Conservation (phyloP, 23 tunicate genomes). For the Diplosoma virens region DNA sequence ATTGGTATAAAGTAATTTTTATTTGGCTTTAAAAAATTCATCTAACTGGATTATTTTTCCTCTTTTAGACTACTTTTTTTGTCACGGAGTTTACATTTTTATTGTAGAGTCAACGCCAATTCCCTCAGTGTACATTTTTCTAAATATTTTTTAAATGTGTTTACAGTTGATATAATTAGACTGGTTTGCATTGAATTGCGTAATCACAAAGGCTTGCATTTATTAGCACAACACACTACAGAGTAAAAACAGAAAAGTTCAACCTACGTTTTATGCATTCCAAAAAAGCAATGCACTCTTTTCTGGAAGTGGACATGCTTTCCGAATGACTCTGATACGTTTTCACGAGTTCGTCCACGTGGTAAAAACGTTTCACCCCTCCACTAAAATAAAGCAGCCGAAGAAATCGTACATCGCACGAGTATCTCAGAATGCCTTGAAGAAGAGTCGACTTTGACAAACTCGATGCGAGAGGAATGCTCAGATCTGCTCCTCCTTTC, state of each 20-base stretch:
- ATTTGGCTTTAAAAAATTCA: too few species aligned
- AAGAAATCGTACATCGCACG: conserved; percentile 70
- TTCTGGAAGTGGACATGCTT: conserved; percentile 23
- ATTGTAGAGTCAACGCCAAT: too few species aligned
- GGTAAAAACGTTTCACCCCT: conserved; percentile 40
- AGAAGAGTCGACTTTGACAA: conserved; percentile 18
- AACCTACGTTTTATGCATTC: conserved; percentile 31
- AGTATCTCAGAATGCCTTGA: conserved; percentile 53
- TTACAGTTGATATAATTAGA: too few species aligned
- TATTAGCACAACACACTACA: too few species aligned
- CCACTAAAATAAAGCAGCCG: conserved; percentile 67
- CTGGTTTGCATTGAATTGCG: too few species aligned
- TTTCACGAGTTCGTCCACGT: conserved; percentile 33
- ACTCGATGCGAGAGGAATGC: conserved; percentile 40
- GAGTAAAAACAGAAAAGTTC: too few species aligned
- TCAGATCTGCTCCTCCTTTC: conserved; percentile 66
- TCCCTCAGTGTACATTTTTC: too few species aligned
- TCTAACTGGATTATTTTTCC: too few species aligned
- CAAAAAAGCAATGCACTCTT: conserved; percentile 49
- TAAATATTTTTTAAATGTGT: not conserved
- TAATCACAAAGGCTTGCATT: too few species aligned
- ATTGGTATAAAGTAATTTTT: too few species aligned
- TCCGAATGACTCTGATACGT: conserved; percentile 21
- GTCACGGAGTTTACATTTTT: too few species aligned
- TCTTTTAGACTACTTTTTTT: too few species aligned